phyloP scores from a whole-genome alignment of 2,113 vertebrate genomes.

The Parus major region DNA sequence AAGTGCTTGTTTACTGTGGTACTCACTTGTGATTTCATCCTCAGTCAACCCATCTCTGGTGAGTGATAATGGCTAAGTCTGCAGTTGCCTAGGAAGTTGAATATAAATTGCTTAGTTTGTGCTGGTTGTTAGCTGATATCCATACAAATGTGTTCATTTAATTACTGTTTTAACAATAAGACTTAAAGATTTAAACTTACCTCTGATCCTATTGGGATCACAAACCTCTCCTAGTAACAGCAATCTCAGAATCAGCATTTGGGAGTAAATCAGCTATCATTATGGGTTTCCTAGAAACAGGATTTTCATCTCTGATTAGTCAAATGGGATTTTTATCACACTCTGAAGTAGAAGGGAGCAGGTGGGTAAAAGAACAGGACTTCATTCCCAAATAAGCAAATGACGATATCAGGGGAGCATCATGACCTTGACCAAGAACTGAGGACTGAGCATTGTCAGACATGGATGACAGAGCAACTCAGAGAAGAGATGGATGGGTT shows the following conservation, averaged over 20 bases:
- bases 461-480: background rate
- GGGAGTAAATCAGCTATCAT: background rate
- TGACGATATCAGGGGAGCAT: fast-evolving
- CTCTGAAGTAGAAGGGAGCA: background rate
- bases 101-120: background rate
- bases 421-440: background rate
- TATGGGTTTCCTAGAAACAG: background rate
- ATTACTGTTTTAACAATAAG: background rate
- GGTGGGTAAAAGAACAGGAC: background rate
- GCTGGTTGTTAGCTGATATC: background rate
- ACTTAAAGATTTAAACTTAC: background rate
- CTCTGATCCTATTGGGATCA: background rate
- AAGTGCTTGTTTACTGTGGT: background rate
- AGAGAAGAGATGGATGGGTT: background rate
- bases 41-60: background rate
- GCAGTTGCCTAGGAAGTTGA: background rate
- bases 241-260: background rate
- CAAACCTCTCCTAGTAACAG: background rate
- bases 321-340: background rate
- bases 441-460: background rate
- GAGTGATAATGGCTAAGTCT: background rate
- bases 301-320: background rate
- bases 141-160: background rate
- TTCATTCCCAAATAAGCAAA: background rate
- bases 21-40: background rate